Evolutionary conservation across 2,888 invertebrate species (phyloP).

Genomic region (Acleris cristana): DNA sequence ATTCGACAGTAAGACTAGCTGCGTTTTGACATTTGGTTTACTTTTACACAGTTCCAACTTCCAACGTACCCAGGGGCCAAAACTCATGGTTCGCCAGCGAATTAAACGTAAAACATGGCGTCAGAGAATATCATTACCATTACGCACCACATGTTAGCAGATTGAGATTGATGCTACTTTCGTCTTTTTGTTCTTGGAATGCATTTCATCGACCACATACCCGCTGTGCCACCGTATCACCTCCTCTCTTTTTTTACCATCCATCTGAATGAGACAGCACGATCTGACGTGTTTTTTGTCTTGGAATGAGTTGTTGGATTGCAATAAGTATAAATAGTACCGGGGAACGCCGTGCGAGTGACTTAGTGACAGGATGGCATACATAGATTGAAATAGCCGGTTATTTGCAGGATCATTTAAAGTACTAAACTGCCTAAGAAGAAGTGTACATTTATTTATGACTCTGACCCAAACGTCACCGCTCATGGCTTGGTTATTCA

Average conservation of each 20-base stretch:
- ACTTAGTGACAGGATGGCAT: conserved; percentile 18
- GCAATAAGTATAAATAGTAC: conserved; percentile 11
- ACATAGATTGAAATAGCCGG: conserved; percentile 5
- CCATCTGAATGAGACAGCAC: conserved; percentile 4
- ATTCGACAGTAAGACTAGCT: no score
- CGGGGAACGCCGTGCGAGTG: conserved; percentile 6
- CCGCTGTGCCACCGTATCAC: background rate
- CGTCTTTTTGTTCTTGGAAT: conserved; percentile 11
- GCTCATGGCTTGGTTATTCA: no score
- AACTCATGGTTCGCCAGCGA: no score
- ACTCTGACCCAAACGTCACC: no score
- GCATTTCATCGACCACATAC: conserved; percentile 5
- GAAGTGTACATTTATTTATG: no score
- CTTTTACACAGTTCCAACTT: no score
- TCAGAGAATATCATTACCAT: background rate
- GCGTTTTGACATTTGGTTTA: no score
- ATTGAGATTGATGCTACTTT: conserved; percentile 68
- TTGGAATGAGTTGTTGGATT: conserved; percentile 12
- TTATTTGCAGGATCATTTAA: background rate
- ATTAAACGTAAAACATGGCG: no score
- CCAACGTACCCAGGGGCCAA: no score
- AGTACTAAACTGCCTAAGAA: background rate
- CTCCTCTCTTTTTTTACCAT: background rate
- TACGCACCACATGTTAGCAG: conserved; percentile 48
- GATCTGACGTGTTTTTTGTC: background rate